Conservation (phyloP, 2,113 vertebrate genomes). For the Pandion haliaetus region DNA sequence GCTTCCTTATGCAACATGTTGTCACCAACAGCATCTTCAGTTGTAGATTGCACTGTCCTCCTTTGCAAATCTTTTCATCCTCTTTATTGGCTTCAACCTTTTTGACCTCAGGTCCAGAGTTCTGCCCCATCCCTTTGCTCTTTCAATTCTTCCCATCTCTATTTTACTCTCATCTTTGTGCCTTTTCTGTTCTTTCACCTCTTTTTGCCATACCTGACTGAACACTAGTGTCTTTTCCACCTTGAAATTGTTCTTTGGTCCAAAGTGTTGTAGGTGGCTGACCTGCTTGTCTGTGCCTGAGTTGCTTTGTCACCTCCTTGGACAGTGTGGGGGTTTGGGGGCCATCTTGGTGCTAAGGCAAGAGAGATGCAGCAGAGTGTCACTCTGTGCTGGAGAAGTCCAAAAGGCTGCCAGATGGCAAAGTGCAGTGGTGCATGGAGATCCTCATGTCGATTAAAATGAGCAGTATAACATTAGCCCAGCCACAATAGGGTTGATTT, state of each 20-base stretch:
- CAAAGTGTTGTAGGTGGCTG: background rate
- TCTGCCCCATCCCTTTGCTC: background rate
- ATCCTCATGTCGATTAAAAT: background rate
- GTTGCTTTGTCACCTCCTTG: background rate
- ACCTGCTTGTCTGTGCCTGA: background rate
- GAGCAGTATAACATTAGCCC: background rate
- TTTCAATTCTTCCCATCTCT: background rate
- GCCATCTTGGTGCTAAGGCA: background rate
- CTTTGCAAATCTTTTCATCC: background rate
- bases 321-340: background rate
- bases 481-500: background rate
- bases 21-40: background rate
- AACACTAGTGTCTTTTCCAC: background rate
- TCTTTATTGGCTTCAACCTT: background rate
- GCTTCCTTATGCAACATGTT: accelerated
- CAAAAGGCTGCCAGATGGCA: background rate
- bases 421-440: background rate
- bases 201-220: background rate
- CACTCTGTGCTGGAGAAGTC: background rate
- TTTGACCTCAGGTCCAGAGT: background rate
- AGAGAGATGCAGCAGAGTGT: background rate
- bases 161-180: background rate
- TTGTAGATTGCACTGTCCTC: background rate
- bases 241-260: background rate
- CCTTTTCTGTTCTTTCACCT: background rate